Evolutionary conservation across 2,797 vertebrate species (phyloP), one percentile per base, ranked within the genome.

Genomic region (Perodicticus potto): DNA sequence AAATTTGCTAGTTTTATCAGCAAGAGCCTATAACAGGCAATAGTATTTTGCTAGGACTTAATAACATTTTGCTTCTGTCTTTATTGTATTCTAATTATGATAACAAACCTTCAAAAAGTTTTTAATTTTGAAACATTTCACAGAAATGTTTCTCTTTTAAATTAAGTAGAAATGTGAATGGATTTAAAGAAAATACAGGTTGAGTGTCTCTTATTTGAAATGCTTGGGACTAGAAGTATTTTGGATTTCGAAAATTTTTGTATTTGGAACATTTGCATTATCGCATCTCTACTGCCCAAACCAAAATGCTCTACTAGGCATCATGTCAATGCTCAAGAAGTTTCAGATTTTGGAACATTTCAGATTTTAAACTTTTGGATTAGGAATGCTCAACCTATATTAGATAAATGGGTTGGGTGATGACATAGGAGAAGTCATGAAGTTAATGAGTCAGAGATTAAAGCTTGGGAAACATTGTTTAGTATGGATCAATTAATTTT

Each of bases 61-160:
- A 19, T 70, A 89, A 77, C 87, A 57, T 95, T 89, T 78, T 69
- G 16, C 27, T 81, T 92, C 59, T 81, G 23, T 37, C 27, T 55
- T 59, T n/a, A n/a, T n/a, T n/a, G n/a, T n/a, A n/a, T 86, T 81
- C 20, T 82, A 9, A 40, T 84, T 85, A 22, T n/a, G 27, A 72
- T 16, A 69, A 82, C 2, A 61, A 89, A 61, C 25, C 20, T 93
- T 74, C 14, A 53, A 55, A 81, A 90, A n/a, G 8, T 57, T 83
- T 96, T 94, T 70, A 63, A 40, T 84, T 87, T 2, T 61, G n/a
- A 95, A 89, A 53, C 59, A 37, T 63, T 92, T 70, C 32, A 34
- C 16, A 13, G 34, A 61, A 45, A 76, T 74, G n/a, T 59, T 92
- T 65, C 5, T 69, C 34, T 88, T 53, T 53, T 73, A 67, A 73